Conservation (phyloP, 1,140 invertebrate species). For the Drosophila guanche region DNA sequence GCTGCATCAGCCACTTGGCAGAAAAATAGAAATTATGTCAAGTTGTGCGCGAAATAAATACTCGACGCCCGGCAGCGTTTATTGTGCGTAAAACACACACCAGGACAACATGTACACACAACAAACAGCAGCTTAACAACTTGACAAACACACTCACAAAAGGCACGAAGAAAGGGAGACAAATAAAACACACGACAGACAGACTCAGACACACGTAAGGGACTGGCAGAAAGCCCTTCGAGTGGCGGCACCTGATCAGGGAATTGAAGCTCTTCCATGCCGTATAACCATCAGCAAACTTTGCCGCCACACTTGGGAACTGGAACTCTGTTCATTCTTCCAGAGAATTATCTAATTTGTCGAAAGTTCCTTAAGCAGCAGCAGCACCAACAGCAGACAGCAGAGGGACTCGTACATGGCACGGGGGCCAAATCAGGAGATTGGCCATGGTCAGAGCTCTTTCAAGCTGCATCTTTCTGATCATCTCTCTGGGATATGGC, state of each 20-base stretch:
- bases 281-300: constrained; percentile 45
- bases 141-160: constrained; percentile 32
- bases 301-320: constrained; percentile 61
- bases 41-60: constrained; percentile 80
- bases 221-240: background rate
- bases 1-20: constrained; percentile 53
- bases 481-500: too few relatives aligned
- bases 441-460: constrained; percentile 35
- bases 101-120: constrained; percentile 37
- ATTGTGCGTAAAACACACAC: constrained; percentile 67
- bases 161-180: background rate
- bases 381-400: constrained; percentile 4
- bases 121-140: constrained; percentile 60
- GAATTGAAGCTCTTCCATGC: constrained; percentile 41
- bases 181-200: constrained; percentile 4
- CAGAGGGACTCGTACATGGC: background rate
- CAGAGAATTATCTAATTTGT: constrained; percentile 60
- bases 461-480: constrained; percentile 18
- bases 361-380: constrained; percentile 42
- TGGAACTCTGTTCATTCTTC: constrained; percentile 30
- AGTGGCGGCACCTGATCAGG: constrained; percentile 42
- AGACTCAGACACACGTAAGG: background rate
- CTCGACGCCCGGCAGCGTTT: constrained; percentile 67
- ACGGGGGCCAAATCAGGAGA: background rate
- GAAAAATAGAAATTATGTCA: constrained; percentile 77